These are phyloP conservation scores for Lordiphosa andalusiaca DNA, from an alignment of 2,888 invertebrate genomes.

Conservation along the genomic window DNA sequence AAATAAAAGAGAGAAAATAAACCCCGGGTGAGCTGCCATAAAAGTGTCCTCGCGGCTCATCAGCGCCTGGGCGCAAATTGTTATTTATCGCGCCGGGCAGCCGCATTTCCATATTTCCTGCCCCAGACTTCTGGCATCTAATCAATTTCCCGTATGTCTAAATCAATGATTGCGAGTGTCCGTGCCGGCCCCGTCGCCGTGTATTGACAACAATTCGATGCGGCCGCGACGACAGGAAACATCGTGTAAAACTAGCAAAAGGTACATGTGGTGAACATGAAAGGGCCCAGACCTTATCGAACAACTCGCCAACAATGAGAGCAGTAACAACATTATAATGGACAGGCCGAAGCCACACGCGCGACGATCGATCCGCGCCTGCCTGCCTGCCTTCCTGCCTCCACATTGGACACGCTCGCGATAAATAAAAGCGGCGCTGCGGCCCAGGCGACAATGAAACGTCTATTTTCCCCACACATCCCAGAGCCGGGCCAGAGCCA, in stretches of 20 bases:
- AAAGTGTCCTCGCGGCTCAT: constrained; percentile 62
- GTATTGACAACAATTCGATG: constrained; percentile 80
- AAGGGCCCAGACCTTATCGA: constrained; percentile 64
- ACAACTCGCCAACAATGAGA: constrained; percentile 65
- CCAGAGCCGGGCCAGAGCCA: constrained; percentile 22
- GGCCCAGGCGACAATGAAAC: constrained; percentile 69
- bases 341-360: constrained; percentile 70
- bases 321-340: constrained; percentile 76
- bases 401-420: constrained; percentile 65
- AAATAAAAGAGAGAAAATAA: too few species aligned
- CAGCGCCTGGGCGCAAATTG: constrained; percentile 57
- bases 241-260: constrained; percentile 80
- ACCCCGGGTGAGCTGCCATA: constrained; percentile 31
- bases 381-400: constrained; percentile 14
- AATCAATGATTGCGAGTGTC: constrained; percentile 75
- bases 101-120: constrained; percentile 31
- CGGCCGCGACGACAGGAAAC: constrained; percentile 80
- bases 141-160: constrained; percentile 74
- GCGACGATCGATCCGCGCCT: constrained; percentile 46
- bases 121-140: constrained; percentile 44
- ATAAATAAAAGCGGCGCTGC: constrained; percentile 67
- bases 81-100: constrained; percentile 64
- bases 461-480: constrained; percentile 63
- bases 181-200: constrained; percentile 14
- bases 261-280: constrained; percentile 78